Conservation (phyloP, 2,797 vertebrate genomes). For the Rhynchotus rufescens region DNA sequence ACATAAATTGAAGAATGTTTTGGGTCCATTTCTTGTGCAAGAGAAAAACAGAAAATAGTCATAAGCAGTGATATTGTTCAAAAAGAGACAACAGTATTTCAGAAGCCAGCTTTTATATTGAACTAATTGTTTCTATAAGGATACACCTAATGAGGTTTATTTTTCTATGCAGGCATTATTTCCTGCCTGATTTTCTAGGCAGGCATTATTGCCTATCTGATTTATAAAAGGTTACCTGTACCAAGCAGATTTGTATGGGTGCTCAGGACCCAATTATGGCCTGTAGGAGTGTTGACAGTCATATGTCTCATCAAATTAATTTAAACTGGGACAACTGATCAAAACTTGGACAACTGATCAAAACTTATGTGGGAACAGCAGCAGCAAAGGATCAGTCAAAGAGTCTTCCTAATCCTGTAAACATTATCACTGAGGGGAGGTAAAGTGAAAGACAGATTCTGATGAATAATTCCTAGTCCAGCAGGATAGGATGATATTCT, state of each 20-base stretch:
- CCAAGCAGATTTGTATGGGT: not conserved
- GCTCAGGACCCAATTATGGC: not conserved
- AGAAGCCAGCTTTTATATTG: not conserved
- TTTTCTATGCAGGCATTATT: not conserved
- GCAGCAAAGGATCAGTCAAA: not conserved
- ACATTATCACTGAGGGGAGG: not conserved
- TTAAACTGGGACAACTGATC: not conserved
- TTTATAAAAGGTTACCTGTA: not conserved
- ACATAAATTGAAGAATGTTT: not conserved
- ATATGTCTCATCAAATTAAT: not conserved
- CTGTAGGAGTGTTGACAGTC: not conserved
- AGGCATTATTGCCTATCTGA: no score
- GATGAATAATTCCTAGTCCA: not conserved
- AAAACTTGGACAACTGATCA: not conserved
- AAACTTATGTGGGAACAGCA: not conserved
- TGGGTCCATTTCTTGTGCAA: not conserved
- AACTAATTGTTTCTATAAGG: not conserved
- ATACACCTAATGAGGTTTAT: not conserved
- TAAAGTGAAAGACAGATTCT: not conserved
- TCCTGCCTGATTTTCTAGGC: not conserved
- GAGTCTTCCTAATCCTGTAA: not conserved
- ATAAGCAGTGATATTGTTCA: not conserved
- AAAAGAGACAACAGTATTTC: not conserved
- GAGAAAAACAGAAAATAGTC: not conserved
- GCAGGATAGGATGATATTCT: not conserved